Evolutionary conservation across 92 coral and sea anemone genomes (phyloP).

Genomic region (Diadumene lineata): DNA sequence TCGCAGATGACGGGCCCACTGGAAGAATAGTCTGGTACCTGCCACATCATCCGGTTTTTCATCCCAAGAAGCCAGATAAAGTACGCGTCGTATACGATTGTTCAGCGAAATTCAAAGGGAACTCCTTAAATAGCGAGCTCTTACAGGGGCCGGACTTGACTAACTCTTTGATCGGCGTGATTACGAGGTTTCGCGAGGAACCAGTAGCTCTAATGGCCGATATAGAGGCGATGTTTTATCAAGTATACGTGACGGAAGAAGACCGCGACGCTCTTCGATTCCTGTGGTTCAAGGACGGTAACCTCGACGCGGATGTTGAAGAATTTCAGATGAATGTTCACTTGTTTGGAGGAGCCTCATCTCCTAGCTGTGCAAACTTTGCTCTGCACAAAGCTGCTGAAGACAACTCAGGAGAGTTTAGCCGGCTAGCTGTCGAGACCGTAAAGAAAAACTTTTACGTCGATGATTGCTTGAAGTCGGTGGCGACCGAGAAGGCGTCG

Average conservation of each 20-base stretch:
- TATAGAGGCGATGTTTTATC: slow-evolving; percentile 48
- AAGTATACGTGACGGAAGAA: slow-evolving; percentile 39
- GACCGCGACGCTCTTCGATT: slow-evolving; percentile 42
- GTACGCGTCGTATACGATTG: slow-evolving; percentile 59
- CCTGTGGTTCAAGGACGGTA: slow-evolving; percentile 48
- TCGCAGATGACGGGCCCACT: background rate
- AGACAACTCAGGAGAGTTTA: slow-evolving; percentile 33
- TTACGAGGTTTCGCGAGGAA: slow-evolving; percentile 52
- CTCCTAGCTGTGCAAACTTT: slow-evolving; percentile 51
- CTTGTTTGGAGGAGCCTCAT: slow-evolving; percentile 42
- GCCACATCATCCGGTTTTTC: slow-evolving; percentile 47
- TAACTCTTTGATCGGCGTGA: slow-evolving; percentile 44
- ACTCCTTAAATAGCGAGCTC: slow-evolving; percentile 61
- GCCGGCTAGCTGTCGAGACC: slow-evolving; percentile 7
- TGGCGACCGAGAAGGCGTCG: slow-evolving; percentile 18
- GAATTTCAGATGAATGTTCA: slow-evolving; percentile 50
- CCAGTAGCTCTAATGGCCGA: slow-evolving; percentile 45
- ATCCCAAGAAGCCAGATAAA: slow-evolving; percentile 52
- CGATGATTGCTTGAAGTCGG: slow-evolving; percentile 49
- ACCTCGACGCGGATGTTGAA: slow-evolving; percentile 34
- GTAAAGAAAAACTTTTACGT: slow-evolving; percentile 30
- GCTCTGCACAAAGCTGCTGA: slow-evolving; percentile 36
- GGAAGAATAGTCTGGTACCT: slow-evolving; percentile 42
- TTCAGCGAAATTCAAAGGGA: slow-evolving; percentile 51
- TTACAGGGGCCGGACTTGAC: slow-evolving; percentile 60